Evolutionary conservation across 2,888 invertebrate genomes (phyloP), one percentile per base, ranked within the genome.

Genomic region (Polydrusus tereticollis): DNA sequence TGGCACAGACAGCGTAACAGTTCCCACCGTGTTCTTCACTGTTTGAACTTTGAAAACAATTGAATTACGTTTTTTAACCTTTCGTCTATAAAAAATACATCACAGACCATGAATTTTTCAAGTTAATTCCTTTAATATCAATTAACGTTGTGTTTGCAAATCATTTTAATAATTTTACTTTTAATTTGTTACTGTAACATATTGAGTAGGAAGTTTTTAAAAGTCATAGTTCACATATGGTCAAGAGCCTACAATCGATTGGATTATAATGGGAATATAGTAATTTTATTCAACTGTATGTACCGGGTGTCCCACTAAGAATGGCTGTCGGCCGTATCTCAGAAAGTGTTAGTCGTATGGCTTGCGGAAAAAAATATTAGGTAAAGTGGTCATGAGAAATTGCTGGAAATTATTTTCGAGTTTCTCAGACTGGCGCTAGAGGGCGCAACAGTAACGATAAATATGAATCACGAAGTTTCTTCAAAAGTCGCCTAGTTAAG

Each of bases 41-140:
- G 26, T 50, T 26, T 50, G 50, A 50, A 50, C 50, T 50, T 50
- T 26, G 14, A 21, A 5, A 52, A 52, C 50, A 52, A 50, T 26
- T 52, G 14, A 14, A 26, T 26, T 52, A 5, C n/a, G 50, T 23
- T 52, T 52, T 23, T 52, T 52, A 26, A 52, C 50, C 50, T 52
- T 52, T 52, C 12, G 14, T 16, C 14, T 52, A 52, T 26, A 50
- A 26, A 26, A 52, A 26, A 12, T 23, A 23, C 50, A 50, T 23
- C n/a, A n/a, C n/a, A 12, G 26, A 45, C 45, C 45, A 20, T 45
- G 45, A 45, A 4, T 45, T 45, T 45, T 45, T 20, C 10, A 4
- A 20, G 45, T 45, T 12, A 7, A 18, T 10, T 2, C 2, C 12
- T 20, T 20, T 45, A 18, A 18, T 41, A 41, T 12, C 41, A 41